Evolutionary conservation across 2,888 invertebrate species (phyloP), one percentile per base, ranked within the genome.

Genomic region (Drosophila niveifrons): DNA sequence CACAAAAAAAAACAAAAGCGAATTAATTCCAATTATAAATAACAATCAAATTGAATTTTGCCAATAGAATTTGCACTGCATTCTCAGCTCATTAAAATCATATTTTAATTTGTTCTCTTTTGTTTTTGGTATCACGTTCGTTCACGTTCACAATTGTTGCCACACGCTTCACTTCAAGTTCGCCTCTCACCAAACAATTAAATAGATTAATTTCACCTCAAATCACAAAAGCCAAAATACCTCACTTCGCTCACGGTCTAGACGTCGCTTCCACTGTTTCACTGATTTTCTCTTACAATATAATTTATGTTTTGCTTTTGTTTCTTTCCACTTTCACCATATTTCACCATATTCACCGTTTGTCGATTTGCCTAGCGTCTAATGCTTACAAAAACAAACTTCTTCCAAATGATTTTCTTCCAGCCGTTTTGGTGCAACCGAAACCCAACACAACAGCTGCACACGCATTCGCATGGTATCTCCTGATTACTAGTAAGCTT

Each of bases 11-110:
- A 36, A 46, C 62, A 74, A 53, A 15, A 51, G 63, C 15, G 9
- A 28, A 23, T 15, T 15, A 48, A 41, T 15, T 7, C 9, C 1
- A 53, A 18, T 9, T n/a, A 44, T 13, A 15, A 62, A 39, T 17
- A 13, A 39, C 28, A 68, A 68, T 11, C 28, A 43, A 53, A 50
- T 55, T 59, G 43, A 75, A 68, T 81, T 82, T 82, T 78, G 65
- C 78, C 66, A 87, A 72, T 76, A 67, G 78, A 88, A 75, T 78
- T 87, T 76, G 85, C 88, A 82, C 85, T 75, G 75, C 80, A 81
- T 85, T 68, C 61, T 68, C 36, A 44, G 44, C 64, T 61, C 69
- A 68, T 74, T 69, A 44, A 3, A 15, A 43, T 41, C 43, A 58
- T 31, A 29, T 36, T n/a, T 56, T 11, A 59, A 46, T 11, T 47